Evolutionary conservation across 2,888 invertebrate species (phyloP), one percentile per base, ranked within the genome.

Genomic region (Caenorhabditis drosophilae): DNA sequence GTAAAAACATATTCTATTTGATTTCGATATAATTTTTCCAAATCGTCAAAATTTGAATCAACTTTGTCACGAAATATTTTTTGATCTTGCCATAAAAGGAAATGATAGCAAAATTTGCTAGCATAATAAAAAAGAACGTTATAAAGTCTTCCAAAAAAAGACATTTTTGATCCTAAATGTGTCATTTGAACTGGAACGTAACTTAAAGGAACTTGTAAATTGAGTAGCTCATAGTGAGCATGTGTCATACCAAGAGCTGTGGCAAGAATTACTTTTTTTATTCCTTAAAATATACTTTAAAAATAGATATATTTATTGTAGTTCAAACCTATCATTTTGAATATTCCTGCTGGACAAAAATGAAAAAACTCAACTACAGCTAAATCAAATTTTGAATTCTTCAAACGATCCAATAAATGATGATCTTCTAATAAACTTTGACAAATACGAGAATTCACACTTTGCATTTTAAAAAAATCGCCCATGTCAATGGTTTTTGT

Each of bases 191-290:
- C 67, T 62, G 67, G 67, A 9, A 60, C 56, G 44, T 58, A 51
- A 54, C 67, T 67, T n/a, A 67, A 47, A 7, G 52, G 45, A 3
- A 51, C 26, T 4, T 48, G 35, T 4, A 67, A 11, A 18, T 56
- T 57, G 11, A 58, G 22, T 4, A 67, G 25, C 27, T 62, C 58
- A 26, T 62, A 54, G 34, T 67, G 67, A 2, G 54, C 54, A n/a
- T 47, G 44, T 1, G 61, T 67, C 53, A 67, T 61, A 25, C 67
- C 67, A 16, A 67, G 48, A 12, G 67, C 67, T 0, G 67, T 57
- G 15, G 62, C 54, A 9, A 62, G 25, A 3, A 67, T 50, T 3
- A 62, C 50, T 34, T 62, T 62, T 4, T 61, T 61, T 34, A 67
- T 50, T 18, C 58, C 46, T 11, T 56, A 16, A 1, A 54, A n/a